Evolutionary conservation across 2,888 invertebrate species (phyloP), one percentile per base, ranked within the genome.

Genomic region (Teleogryllus oceanicus): DNA sequence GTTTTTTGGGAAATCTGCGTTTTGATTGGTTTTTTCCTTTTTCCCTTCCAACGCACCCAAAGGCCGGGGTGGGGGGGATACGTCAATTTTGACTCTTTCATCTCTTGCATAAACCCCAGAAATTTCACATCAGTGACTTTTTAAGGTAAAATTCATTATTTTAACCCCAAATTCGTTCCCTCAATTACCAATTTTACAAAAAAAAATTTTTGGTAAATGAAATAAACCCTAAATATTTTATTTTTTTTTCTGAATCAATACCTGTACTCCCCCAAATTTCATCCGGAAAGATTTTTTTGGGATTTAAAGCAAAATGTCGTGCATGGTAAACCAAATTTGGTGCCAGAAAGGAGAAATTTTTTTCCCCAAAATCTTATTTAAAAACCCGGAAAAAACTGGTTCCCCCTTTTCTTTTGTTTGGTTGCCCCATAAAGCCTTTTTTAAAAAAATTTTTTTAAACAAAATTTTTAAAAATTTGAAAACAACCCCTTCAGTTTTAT

Each of bases 381-480:
- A 92, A 91, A 85, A n/a, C n/a, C 95, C 94, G 2, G 92, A 90
- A 83, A 93, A 89, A 0, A 94, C 88, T 16, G 95, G 87, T 84
- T 92, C 92, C 95, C 95, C 95, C 78, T 93, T 90, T 81, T 91
- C 90, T 18, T 91, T 89, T 0, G 93, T 89, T 11, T 93, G 83
- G 82, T 90, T 89, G 84, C 90, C 89, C 82, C 90, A 87, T 18
- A 90, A 85, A 49, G 92, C 89, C 93, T 93, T 83, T 11, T 12
- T 12, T 11, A n/a, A n/a, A n/a, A n/a, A n/a, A n/a, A n/a, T n/a
- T n/a, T n/a, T n/a, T n/a, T n/a, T n/a, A n/a, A n/a, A n/a, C n/a
- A n/a, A n/a, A n/a, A n/a, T n/a, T n/a, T n/a, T n/a, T n/a, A n/a
- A n/a, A n/a, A n/a, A n/a, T 51, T 11, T 51, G 51, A 51, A 51